Base-by-base conservation (phyloP, 1,140 invertebrate genomes). In the Drosophila repletoides region DNA sequence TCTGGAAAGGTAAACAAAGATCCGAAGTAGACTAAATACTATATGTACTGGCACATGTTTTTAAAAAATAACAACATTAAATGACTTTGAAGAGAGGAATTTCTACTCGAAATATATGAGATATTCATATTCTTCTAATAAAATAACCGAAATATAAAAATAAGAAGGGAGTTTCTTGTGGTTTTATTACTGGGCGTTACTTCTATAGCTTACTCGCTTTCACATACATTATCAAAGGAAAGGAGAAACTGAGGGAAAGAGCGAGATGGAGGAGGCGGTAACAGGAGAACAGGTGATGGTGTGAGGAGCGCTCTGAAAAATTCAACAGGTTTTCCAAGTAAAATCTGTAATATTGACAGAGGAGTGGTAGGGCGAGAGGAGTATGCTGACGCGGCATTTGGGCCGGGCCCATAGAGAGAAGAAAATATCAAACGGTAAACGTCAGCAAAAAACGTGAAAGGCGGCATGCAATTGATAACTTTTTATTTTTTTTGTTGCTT, bases 261-360 rank as follows among this genome's bases (percentile, higher is more conserved):
- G n/a, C n/a, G n/a, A n/a, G n/a, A n/a, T n/a, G n/a, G n/a, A n/a
- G n/a, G n/a, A n/a, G 22, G 15, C 31, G 15, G 33, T 6, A 36
- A 66, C 58, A 79, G 64, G 69, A 52, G 67, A 56, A 51, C 21
- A 34, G 24, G 21, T 43, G 36, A 31, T 43, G 38, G 5, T 26
- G 4, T 64, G 19, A 19, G 29, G n/a, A 33, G 29, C 31, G n/a
- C 9, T 29, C 33, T 45, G 14, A 34, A 58, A 60, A 67, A n/a
- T n/a, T 74, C 73, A 76, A 76, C 73, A 76, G 73, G 73, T 76
- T 72, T 76, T 72, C 34, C 58, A 65, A 31, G 21, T 58, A 53
- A 53, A 28, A 49, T 55, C 33, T 68, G 43, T 45, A 49, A 65
- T 46, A 52, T 52, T 52, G 43, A n/a, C n/a, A n/a, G n/a, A n/a